Percentiles rank a stretch among this genome's conserved stretches.
Conservation (phyloP, 2,888 invertebrate genomes). For the Lasioglossum morio region DNA sequence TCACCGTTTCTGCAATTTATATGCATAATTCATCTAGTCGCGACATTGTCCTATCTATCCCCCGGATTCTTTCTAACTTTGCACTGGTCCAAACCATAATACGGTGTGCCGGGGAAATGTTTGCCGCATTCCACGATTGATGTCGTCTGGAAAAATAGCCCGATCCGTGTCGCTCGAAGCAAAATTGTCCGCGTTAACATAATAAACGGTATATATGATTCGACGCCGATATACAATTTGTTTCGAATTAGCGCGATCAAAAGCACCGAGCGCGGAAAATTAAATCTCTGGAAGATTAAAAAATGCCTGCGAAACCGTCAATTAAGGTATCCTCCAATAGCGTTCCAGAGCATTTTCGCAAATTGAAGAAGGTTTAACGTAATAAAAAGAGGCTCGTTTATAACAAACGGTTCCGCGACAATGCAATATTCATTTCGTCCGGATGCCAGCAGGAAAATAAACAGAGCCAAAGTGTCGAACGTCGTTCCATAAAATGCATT, state of each 20-base stretch:
- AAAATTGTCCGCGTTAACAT: not conserved
- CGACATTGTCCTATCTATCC: not conserved
- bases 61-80: not conserved
- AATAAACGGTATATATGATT: not conserved
- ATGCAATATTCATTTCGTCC: not conserved
- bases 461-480: not conserved
- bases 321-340: not conserved
- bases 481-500: not conserved
- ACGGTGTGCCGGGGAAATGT: not conserved
- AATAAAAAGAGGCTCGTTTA: not conserved
- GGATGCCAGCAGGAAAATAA: not conserved
- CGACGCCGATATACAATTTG: not conserved
- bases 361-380: not conserved
- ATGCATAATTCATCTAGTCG: not conserved
- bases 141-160: not conserved
- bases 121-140: not conserved
- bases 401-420: not conserved
- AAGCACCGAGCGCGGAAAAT: not conserved
- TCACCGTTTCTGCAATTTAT: not conserved
- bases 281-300: not conserved
- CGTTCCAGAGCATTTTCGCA: not conserved
- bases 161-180: not conserved
- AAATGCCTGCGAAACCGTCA: not conserved
- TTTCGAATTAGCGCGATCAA: not conserved
- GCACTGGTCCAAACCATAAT: not conserved